Conservation (phyloP, 2,888 invertebrate species). For the Tachina lurida region DNA sequence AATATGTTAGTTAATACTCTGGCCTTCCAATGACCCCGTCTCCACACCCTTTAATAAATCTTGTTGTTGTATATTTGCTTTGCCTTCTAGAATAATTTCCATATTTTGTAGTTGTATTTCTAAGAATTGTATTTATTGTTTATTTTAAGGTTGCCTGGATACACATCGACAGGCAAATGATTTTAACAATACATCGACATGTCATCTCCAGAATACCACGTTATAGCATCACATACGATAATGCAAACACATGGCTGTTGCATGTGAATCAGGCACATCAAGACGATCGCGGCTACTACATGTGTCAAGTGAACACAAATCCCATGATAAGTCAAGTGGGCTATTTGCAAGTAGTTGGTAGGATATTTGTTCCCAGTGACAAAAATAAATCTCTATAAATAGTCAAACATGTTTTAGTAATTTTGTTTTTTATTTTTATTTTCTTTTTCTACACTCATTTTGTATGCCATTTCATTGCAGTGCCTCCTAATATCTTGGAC, state of each 20-base stretch:
- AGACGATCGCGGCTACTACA: conserved; percentile 92
- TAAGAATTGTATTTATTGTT: conserved; percentile 16
- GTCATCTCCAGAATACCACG: conserved; percentile 95
- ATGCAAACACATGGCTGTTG: conserved; percentile 95
- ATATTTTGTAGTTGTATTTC: neutral
- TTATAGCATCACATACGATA: conserved; percentile 95
- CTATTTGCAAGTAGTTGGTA: conserved; percentile 95
- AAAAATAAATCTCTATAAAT: conserved; percentile 34
- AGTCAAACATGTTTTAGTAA: neutral
- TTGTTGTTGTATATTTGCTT: too few species aligned
- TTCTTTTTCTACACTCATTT: neutral
- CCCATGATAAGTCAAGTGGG: conserved; percentile 98
- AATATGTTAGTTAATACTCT: too few species aligned
- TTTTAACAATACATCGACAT: conserved; percentile 95
- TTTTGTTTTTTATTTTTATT: conserved; percentile 19
- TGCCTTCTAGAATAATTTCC: neutral
- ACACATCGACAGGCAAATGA: conserved; percentile 96
- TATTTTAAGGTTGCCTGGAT: conserved; percentile 93
- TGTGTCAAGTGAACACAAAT: conserved; percentile 89
- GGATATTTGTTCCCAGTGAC: conserved; percentile 80
- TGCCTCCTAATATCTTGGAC: conserved; percentile 96
- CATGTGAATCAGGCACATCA: conserved; percentile 96
- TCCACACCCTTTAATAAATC: too few species aligned
- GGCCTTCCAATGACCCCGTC: too few species aligned
- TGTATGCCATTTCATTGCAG: conserved; percentile 83